Evolutionary conservation across 2,797 vertebrate genomes (phyloP), one percentile per base, ranked within the genome.

Genomic region (Mus caroli): DNA sequence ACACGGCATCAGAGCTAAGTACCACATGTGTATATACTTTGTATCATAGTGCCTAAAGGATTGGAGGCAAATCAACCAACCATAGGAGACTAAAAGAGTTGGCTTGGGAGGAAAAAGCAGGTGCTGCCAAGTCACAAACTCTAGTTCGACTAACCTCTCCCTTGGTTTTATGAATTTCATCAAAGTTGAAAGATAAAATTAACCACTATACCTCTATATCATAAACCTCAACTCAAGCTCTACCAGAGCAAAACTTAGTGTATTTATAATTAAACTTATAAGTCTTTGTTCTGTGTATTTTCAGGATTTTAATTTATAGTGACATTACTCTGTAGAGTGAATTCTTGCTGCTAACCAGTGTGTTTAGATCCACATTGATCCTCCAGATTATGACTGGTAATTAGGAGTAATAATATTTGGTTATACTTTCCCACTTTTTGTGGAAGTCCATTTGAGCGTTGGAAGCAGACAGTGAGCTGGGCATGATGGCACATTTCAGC

Each of bases 251-350:
- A 78, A 52, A 75, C 15, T 78, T 64, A 19, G 4, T 82, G 40
- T 52, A 73, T 75, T 91, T 94, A 71, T 69, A 78, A n/a, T 58
- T 80, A 90, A 85, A 67, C 46, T 82, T 96, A 50, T 75, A 56
- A 67, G 28, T 87, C 28, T 91, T 77, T 77, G 28, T 31, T 71
- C 64, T 46, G 40, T 46, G 13, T 67, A 80, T 75, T 69, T 26
- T 20, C 26, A 60, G 62, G 77, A 88, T 26, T 80, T 91, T n/a
- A 67, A 64, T 19, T 37, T 26, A 31, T 92, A 58, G 8, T 67
- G 14, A 24, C 17, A 71, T 3, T 88, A 0, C 28, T 86, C 13
- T 94, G 8, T 69, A 54, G 75, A 93, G 64, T 86, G 76, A 87
- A 52, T 88, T 86, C 12, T 12, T 94, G 22, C 4, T 60, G 14